A percentile compares a stretch with the other conserved stretches of the same genome.
phyloP scores from a whole-genome alignment of 2,888 invertebrate species.

The Physocephala rufipes region DNA sequence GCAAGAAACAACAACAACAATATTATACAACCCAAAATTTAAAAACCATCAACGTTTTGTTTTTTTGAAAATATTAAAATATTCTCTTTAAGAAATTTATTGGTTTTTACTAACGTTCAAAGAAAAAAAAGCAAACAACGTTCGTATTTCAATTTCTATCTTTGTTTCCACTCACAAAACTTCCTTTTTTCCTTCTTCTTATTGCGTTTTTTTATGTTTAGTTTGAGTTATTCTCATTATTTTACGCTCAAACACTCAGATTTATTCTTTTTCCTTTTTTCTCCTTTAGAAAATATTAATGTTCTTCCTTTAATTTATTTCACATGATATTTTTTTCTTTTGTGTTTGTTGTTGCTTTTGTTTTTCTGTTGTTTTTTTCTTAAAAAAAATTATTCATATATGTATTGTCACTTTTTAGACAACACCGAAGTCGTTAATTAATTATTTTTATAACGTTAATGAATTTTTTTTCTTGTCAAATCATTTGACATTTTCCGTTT shows the following conservation, averaged over 20 bases:
- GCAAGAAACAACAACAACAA: conserved; percentile 26
- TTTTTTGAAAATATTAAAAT: no score
- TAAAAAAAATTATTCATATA: conserved; percentile 26
- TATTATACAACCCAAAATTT: conserved; percentile 25
- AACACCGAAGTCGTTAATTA: conserved; percentile 12
- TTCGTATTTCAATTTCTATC: conserved; percentile 3
- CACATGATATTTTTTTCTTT: no score
- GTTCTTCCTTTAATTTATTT: no score
- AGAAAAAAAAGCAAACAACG: not conserved
- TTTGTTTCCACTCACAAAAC: conserved; percentile 7
- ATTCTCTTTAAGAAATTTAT: conserved; percentile 13
- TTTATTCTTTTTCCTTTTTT: not conserved
- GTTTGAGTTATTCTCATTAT: conserved; percentile 4
- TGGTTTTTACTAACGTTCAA: conserved; percentile 26
- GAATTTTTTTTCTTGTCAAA: conserved; percentile 46
- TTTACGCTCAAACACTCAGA: not conserved
- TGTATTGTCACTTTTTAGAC: conserved; percentile 21
- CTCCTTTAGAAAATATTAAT: not conserved
- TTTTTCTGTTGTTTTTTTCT: conserved; percentile 31
- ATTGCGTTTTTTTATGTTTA: no score
- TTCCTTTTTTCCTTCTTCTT: conserved; percentile 7
- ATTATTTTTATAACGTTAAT: conserved; percentile 15
- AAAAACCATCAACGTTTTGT: no score
- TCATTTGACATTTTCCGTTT: conserved; percentile 5
- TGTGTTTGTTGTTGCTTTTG: not conserved